phyloP scores from a whole-genome alignment of 2,797 vertebrate genomes.

The Monodelphis domestica region DNA sequence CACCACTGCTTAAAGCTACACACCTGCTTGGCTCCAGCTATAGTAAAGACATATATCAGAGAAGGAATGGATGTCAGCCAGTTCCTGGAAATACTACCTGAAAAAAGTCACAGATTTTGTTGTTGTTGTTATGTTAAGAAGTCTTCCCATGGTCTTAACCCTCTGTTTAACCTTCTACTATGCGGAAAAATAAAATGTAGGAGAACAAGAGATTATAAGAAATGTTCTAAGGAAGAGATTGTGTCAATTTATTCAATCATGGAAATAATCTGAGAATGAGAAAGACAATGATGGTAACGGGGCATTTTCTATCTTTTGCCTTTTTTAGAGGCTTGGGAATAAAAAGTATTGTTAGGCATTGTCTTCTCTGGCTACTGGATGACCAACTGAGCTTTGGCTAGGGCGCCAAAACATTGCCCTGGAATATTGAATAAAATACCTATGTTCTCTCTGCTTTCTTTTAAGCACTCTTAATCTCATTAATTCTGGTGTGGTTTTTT shows the following conservation, averaged over 20 bases:
- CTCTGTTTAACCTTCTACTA: constrained; percentile 60
- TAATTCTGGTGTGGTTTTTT: background rate
- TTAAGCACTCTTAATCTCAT: background rate
- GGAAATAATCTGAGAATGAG: background rate
- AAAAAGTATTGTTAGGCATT: background rate
- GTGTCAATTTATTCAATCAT: background rate
- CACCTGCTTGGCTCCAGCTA: constrained; percentile 79
- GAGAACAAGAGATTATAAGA: background rate
- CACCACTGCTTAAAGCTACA: constrained; percentile 79
- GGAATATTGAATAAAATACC: background rate
- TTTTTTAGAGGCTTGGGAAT: background rate
- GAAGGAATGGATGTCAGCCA: constrained; percentile 77
- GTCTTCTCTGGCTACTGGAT: background rate
- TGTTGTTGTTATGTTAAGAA: no score
- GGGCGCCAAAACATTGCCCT: no score
- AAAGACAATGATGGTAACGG: background rate
- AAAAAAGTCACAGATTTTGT: no score
- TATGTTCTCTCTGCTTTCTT: background rate
- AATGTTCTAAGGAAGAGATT: background rate
- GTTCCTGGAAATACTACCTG: constrained; percentile 76
- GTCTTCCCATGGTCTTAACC: constrained; percentile 66
- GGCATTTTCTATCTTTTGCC: background rate
- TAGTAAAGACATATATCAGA: constrained; percentile 81
- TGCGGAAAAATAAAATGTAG: constrained; percentile 21
- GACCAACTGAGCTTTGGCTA: no score